Evolutionary conservation across 2,888 invertebrate species (phyloP), one percentile per base, ranked within the genome.

Genomic region (Polia nebulosa): DNA sequence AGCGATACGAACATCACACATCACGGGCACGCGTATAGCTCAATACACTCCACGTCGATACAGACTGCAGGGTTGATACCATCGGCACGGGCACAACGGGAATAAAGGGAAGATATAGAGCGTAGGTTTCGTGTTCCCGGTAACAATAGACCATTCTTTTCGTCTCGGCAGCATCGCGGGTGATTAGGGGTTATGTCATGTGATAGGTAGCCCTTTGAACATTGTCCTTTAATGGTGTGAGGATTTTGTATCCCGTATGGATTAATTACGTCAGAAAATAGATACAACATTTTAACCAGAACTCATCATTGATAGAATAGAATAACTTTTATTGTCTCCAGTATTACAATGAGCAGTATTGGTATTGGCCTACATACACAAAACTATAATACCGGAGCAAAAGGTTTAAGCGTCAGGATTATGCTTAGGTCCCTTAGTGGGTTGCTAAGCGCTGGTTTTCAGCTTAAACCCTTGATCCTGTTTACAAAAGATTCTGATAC

Each of bases 1-100:
- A 83, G 87, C 88, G 83, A 84, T 88, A 89, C 89, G 85, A 84
- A 88, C 87, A 88, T 87, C 84, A 85, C 85, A 87, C 87, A 88
- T 90, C 89, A 89, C 84, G 78, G 78, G 71, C 80, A 85, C 85
- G 78, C 66, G 71, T 85, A 72, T 78, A 81, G 67, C 83, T 86
- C 82, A 83, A 84, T 80, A 87, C 76, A 84, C 80, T 78, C 76
- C 77, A 63, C 68, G 75, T 76, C 57, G 65, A 72, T 68, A 66
- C 66, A 51, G 52, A 7, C 52, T 20, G 41, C 41, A 65, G 76
- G 78, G 76, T 67, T 76, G 76, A 73, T 78, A 73, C 78, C 53
- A 78, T 76, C 74, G 57, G 51, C 32, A 17, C 56, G 32, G 13
- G 47, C 25, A 62, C 55, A 53, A 5, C 32, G 20, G 25, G 57